Conservation (phyloP, 2,888 invertebrate genomes). For the Acleris holmiana region DNA sequence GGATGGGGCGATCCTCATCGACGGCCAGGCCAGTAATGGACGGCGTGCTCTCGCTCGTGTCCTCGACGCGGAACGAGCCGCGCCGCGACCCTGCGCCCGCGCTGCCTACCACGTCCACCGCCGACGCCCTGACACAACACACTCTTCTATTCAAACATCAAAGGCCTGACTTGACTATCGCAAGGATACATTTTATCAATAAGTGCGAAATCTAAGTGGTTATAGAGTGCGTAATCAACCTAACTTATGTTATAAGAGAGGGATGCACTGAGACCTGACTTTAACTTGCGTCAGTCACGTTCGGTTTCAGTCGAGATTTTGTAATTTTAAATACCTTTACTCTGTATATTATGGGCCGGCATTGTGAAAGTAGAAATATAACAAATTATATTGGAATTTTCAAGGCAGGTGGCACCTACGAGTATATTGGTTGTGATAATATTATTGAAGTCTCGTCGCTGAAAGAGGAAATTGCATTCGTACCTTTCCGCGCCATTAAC, state of each 20-base stretch:
- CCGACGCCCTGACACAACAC: constrained; percentile 85
- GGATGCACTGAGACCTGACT: too few relatives aligned
- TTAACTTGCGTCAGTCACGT: too few relatives aligned
- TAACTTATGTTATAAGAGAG: too few relatives aligned
- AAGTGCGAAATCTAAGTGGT: too few relatives aligned
- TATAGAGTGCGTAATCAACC: too few relatives aligned
- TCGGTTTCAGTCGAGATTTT: too few relatives aligned
- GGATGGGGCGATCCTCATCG: constrained; percentile 89
- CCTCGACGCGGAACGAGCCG: constrained; percentile 87
- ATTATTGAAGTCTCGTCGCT: constrained; percentile 25
- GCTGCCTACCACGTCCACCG: constrained; percentile 92
- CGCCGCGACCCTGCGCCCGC: constrained; percentile 82
- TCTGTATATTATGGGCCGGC: neutral
- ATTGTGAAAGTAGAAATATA: neutral
- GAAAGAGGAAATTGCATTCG: constrained; percentile 36
- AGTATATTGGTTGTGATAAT: constrained; percentile 35
- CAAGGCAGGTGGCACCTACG: constrained; percentile 18
- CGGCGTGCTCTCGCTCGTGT: constrained; percentile 83
- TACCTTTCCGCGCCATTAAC: constrained; percentile 35
- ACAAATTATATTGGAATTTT: constrained; percentile 15
- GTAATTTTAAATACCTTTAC: too few relatives aligned
- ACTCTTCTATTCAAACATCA: neutral
- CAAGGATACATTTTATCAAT: too few relatives aligned
- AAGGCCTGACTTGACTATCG: too few relatives aligned
- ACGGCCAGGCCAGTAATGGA: constrained; percentile 85